A percentile compares a stretch with the other conserved stretches of the same genome.
phyloP scores from a whole-genome alignment of 2,888 invertebrate species.

The Linnaemya vulpina region DNA sequence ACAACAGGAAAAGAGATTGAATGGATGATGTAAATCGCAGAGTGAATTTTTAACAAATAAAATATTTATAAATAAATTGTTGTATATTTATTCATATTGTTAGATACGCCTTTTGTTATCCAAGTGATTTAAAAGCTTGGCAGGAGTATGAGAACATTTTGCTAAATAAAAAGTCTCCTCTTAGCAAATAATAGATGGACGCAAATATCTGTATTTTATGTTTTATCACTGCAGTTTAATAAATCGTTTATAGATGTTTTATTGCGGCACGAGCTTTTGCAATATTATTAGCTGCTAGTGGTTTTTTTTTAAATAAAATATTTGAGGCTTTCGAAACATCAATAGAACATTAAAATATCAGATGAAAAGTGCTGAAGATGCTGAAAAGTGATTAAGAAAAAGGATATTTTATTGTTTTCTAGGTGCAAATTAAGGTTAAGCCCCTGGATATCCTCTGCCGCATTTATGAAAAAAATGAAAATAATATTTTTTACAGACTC shows the following conservation, averaged over 20 bases:
- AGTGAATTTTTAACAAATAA: neutral
- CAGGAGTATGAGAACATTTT: neutral
- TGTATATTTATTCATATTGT: neutral
- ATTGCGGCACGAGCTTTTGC: neutral
- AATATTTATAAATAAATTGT: neutral
- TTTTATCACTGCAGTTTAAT: conserved; percentile 36
- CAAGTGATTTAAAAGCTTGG: conserved; percentile 1
- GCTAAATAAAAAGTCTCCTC: neutral
- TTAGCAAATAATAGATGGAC: neutral
- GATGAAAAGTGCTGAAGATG: too few relatives aligned
- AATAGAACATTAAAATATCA: too few relatives aligned
- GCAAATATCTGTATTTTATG: neutral
- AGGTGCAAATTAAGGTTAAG: too few relatives aligned
- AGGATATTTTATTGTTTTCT: too few relatives aligned
- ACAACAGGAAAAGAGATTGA: neutral
- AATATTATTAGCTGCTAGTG: too few relatives aligned
- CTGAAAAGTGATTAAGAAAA: too few relatives aligned
- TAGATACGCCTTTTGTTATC: conserved; percentile 19
- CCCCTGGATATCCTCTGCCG: too few relatives aligned
- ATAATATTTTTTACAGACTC: too few relatives aligned
- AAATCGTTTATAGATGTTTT: neutral
- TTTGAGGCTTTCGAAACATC: too few relatives aligned
- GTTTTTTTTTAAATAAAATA: too few relatives aligned
- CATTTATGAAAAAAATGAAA: too few relatives aligned
- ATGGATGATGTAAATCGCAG: neutral